These are phyloP conservation scores for Cecidostiba fungosa DNA, from an alignment of 2,888 invertebrate species.

Conservation along the genomic window DNA sequence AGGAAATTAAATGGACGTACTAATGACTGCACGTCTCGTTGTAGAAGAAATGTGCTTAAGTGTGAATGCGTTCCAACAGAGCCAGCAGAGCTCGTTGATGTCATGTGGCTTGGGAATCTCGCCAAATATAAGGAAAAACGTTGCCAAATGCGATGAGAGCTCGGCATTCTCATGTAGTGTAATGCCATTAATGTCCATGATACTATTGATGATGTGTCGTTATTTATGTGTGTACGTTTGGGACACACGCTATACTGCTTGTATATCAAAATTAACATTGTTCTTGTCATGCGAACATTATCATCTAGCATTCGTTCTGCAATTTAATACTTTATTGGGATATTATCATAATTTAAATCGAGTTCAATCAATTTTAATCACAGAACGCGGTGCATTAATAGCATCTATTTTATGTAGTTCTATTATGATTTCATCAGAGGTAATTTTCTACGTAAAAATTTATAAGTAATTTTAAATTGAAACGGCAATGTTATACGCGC, in stretches of 20 bases:
- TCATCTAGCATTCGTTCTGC: no score
- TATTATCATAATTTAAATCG: no score
- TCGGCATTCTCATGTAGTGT: background rate
- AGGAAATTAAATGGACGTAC: no score
- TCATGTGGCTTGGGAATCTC: constrained; percentile 27
- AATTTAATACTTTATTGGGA: no score
- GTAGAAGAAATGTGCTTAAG: constrained; percentile 9
- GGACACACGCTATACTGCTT: no score
- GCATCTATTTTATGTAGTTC: background rate
- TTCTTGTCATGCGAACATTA: no score
- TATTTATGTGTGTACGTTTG: background rate
- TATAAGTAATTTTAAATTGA: no score
- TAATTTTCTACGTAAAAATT: background rate
- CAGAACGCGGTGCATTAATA: no score
- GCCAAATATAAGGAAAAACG: constrained; percentile 37
- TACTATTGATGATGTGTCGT: background rate
- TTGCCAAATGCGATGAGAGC: constrained; percentile 42
- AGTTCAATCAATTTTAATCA: no score
- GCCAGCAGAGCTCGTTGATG: background rate
- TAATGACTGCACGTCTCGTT: constrained; percentile 22
- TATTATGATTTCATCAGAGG: background rate
- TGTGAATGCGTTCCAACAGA: background rate
- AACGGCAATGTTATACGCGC: no score
- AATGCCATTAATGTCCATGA: background rate
- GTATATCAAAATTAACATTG: no score